Base-by-base conservation (phyloP, 2,113 vertebrate genomes). In the Myotis davidii region DNA sequence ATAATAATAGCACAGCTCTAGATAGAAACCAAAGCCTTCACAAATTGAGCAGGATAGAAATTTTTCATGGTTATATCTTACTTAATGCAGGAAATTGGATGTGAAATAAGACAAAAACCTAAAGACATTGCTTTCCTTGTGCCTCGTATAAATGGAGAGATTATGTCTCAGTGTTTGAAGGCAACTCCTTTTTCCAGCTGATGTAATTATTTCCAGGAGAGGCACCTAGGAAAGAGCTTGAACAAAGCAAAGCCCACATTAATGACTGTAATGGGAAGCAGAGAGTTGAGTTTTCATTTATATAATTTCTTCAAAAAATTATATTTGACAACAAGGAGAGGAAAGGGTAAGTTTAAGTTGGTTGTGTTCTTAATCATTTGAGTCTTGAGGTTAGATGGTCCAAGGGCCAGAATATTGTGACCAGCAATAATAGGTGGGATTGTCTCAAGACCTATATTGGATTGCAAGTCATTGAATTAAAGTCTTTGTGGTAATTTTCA, bases 271-370 rank as follows among this genome's bases (percentile, higher is more conserved):
- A 25, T 32, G 42, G 9, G 77, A 32, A 87, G 8, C 48, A 84
- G 23, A 84, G 16, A 81, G 29, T 69, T 86, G n/a, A 84, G 20
- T 94, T 95, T 70, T 91, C 85, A 73, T 69, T 88, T 92, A 2
- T 84, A 12, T 86, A 83, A 70, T 91, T 94, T 72, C 18, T 87
- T 94, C 3, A 45, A 50, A 34, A 91, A 95, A 70, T 88, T 89
- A 3, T 78, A 67, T 83, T 92, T 92, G 37, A 25, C 65, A 74
- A 59, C 13, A 92, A 64, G 32, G 61, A 73, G 29, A 42, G 39
- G 42, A 79, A 82, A 77, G 27, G 50, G 0, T 39, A 65, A 77
- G 42, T 88, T 77, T 88, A 92, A 91, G 78, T 42, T 67, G 69
- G 32, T 52, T 95, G 11, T 91, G 14, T 54, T 37, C 34, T 82